These are phyloP conservation scores for Euura saliciscinereae DNA, from an alignment of 1,140 invertebrate genomes.

Conservation along the genomic window DNA sequence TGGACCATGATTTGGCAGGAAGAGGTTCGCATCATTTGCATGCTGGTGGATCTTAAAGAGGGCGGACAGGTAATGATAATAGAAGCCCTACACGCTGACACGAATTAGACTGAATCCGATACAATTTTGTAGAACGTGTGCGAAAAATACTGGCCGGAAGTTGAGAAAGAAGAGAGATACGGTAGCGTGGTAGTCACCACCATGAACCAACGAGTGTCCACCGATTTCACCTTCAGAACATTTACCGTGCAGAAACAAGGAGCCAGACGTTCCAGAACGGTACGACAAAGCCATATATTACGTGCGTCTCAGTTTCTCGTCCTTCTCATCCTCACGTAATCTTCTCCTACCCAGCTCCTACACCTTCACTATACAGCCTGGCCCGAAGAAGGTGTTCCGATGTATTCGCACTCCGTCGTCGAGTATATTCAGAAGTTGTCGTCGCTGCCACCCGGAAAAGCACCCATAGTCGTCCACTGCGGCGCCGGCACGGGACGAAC, in stretches of 20 bases:
- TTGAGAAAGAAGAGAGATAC: slow-evolving; percentile 86
- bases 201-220: slow-evolving; percentile 89
- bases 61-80: slow-evolving; percentile 61
- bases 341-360: slow-evolving; percentile 74
- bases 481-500: slow-evolving; percentile 75
- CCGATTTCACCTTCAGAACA: slow-evolving; percentile 94
- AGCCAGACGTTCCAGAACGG: slow-evolving; percentile 61
- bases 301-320: slow-evolving; percentile 48
- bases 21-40: slow-evolving; percentile 87
- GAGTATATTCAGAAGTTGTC: slow-evolving; percentile 68
- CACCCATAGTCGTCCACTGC: slow-evolving; percentile 87
- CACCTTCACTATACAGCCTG: slow-evolving; percentile 98
- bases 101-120: neutral
- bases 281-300: slow-evolving; percentile 67
- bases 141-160: slow-evolving; percentile 94
- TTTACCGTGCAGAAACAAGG: slow-evolving; percentile 62
- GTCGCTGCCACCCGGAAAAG: slow-evolving; percentile 78
- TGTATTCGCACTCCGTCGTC: slow-evolving; percentile 72
- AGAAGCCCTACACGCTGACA: neutral
- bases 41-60: slow-evolving; percentile 95
- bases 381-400: slow-evolving; percentile 93
- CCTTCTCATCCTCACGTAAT: no score
- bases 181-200: slow-evolving; percentile 88
- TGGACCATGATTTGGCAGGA: slow-evolving; percentile 99
- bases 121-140: slow-evolving; percentile 84